These are phyloP conservation scores for Chaetodon trifascialis DNA, from an alignment of 2,113 vertebrate genomes.

Conservation along the genomic window DNA sequence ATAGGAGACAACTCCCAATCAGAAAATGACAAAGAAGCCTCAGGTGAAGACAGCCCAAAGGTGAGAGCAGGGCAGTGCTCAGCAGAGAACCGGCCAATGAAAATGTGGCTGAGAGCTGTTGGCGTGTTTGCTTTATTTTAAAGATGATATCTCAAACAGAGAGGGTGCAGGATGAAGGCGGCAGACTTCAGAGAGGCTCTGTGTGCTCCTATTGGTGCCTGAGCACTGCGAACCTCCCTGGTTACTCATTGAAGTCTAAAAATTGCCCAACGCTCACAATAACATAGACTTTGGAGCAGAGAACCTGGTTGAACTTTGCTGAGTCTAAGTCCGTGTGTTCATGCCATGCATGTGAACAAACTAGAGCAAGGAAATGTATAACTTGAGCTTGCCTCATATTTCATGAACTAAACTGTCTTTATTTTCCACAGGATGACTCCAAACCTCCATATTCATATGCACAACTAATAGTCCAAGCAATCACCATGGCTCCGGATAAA, in stretches of 20 bases:
- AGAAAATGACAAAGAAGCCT: constrained; percentile 98
- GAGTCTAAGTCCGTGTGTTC: background rate
- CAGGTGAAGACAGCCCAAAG: constrained; percentile 98
- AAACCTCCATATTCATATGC: constrained; percentile 98
- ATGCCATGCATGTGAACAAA: background rate
- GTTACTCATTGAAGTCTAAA: constrained; percentile 67
- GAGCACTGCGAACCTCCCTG: constrained; percentile 4
- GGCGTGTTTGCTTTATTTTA: background rate
- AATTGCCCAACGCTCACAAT: constrained; percentile 41
- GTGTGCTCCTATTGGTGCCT: background rate
- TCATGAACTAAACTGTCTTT: background rate
- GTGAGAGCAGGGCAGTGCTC: constrained; percentile 76
- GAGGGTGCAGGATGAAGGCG: background rate
- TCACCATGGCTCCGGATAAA: constrained; percentile 96
- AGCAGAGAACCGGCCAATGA: background rate
- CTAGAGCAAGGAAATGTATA: background rate
- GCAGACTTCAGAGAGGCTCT: constrained; percentile 18
- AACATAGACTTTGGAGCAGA: constrained; percentile 55
- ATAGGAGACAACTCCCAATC: constrained; percentile 95
- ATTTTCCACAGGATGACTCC: constrained; percentile 90
- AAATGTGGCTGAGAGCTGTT: no score
- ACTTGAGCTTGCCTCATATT: background rate
- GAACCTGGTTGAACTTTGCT: constrained; percentile 7
- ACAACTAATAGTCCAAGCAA: constrained; percentile 96
- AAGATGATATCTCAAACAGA: background rate